These are phyloP conservation scores for Cygnus olor DNA, from an alignment of 2,797 vertebrate species.

Conservation along the genomic window DNA sequence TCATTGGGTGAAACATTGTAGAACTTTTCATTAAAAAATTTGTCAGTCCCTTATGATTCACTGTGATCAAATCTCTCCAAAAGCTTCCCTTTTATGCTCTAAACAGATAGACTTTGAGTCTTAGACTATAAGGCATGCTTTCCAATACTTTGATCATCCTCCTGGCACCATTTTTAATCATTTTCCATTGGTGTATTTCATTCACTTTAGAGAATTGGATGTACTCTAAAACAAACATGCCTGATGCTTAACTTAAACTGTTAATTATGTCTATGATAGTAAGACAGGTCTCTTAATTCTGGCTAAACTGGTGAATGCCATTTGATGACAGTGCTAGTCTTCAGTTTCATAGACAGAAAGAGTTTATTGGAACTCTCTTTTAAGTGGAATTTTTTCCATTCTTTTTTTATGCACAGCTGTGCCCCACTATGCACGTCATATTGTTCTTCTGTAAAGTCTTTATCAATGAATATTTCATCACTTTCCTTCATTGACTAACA, in stretches of 20 bases:
- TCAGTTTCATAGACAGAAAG: background rate
- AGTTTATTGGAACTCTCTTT: background rate
- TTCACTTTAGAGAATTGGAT: background rate
- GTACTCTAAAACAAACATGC: background rate
- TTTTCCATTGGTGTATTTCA: background rate
- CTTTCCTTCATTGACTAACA: background rate
- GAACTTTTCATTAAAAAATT: background rate
- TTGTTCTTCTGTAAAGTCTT: background rate
- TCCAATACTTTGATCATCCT: background rate
- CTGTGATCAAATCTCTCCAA: background rate
- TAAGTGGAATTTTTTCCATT: background rate
- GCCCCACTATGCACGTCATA: background rate
- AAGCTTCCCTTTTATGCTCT: background rate
- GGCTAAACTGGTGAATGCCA: background rate
- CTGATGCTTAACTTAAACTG: background rate
- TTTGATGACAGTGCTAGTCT: background rate
- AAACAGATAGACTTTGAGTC: background rate
- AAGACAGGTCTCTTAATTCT: background rate
- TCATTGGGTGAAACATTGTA: background rate
- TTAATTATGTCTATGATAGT: background rate
- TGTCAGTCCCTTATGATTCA: background rate
- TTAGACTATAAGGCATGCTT: background rate
- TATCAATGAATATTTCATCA: background rate
- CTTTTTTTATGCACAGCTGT: background rate
- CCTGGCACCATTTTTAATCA: background rate